phyloP scores from a whole-genome alignment of 2,113 vertebrate species.

The Gnathonemus echidnorhynchus region DNA sequence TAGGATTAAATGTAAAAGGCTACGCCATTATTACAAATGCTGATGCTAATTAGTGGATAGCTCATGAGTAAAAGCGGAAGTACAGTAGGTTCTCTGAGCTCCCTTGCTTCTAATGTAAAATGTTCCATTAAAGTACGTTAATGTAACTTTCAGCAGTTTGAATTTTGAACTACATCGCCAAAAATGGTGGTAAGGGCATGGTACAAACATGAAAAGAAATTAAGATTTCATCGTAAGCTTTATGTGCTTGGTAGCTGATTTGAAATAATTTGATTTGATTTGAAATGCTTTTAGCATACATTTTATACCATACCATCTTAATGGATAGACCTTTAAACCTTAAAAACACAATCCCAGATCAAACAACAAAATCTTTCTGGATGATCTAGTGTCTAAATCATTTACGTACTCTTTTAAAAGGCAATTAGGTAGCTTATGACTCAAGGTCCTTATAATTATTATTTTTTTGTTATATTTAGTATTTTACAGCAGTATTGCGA shows the following conservation, averaged over 20 bases:
- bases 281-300: neutral
- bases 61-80: neutral
- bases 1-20: neutral
- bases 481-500: neutral
- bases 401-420: neutral
- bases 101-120: neutral
- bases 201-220: neutral
- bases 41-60: neutral
- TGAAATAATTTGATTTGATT: neutral
- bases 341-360: neutral
- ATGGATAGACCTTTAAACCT: neutral
- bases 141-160: neutral
- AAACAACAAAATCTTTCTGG: neutral
- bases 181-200: neutral
- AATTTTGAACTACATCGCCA: neutral
- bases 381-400: neutral
- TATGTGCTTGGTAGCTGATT: neutral
- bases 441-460: neutral
- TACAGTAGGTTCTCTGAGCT: neutral
- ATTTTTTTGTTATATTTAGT: neutral
- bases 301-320: neutral
- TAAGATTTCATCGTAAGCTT: neutral
- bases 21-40: neutral
- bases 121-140: neutral
- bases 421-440: neutral